These are phyloP conservation scores for Bos taurus DNA, from an alignment of 2,113 vertebrate species.

Conservation along the genomic window DNA sequence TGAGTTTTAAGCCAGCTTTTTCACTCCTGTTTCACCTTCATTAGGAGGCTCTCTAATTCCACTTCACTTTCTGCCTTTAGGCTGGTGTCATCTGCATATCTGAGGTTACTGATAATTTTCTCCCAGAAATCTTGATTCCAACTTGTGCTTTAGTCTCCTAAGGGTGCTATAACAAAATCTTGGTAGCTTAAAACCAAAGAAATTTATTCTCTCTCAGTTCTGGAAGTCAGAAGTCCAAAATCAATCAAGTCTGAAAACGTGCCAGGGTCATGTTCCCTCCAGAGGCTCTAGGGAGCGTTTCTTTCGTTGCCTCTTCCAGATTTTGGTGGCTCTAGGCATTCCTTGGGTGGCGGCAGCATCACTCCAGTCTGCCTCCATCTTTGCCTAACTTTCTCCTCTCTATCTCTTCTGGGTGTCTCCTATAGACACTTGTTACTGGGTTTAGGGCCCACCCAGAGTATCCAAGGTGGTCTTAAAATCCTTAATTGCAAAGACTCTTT, in stretches of 20 bases:
- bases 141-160: background rate
- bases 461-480: background rate
- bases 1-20: background rate
- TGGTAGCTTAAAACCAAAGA: background rate
- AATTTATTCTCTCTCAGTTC: background rate
- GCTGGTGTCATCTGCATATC: background rate
- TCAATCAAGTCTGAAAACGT: background rate
- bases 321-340: background rate
- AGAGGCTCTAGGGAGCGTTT: background rate
- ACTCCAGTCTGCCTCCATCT: background rate
- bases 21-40: background rate
- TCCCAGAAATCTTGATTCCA: background rate
- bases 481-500: background rate
- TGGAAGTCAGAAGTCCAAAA: background rate
- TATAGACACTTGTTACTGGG: background rate
- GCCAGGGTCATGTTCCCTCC: background rate
- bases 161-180: background rate
- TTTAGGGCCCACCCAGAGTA: background rate
- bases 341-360: no score
- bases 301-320: background rate
- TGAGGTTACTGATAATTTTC: background rate
- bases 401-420: background rate
- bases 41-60: background rate
- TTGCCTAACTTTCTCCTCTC: background rate
- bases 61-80: background rate